These are phyloP conservation scores for Pyrocephalus nanus DNA, from an alignment of 2,797 vertebrate species.

Conservation along the genomic window DNA sequence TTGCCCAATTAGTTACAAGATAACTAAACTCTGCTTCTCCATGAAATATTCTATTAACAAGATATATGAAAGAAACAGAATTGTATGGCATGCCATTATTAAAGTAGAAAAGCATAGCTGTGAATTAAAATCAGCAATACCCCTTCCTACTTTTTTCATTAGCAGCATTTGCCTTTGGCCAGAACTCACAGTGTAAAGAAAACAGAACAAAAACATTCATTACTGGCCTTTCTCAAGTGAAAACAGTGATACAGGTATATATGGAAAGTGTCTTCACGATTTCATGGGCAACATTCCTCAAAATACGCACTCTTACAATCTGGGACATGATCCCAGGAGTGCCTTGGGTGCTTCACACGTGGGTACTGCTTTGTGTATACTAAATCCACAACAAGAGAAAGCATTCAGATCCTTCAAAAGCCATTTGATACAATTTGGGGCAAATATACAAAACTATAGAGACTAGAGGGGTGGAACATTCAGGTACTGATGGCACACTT, in stretches of 20 bases:
- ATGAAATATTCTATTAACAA: background rate
- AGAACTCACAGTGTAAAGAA: background rate
- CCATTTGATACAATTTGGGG: background rate
- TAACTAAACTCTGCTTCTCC: background rate
- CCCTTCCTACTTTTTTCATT: background rate
- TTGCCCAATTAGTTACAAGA: background rate
- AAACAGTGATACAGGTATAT: background rate
- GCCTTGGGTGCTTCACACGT: background rate
- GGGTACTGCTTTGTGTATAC: background rate
- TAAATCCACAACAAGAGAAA: background rate
- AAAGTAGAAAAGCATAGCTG: background rate
- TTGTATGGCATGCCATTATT: background rate
- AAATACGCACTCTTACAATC: fast-evolving
- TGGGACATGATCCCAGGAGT: background rate
- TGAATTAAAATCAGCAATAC: background rate
- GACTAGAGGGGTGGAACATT: background rate
- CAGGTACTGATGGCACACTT: background rate
- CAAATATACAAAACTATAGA: background rate
- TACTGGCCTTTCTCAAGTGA: background rate
- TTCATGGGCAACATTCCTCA: background rate
- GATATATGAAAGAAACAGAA: background rate
- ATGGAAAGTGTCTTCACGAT: background rate
- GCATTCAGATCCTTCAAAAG: background rate
- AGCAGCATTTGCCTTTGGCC: background rate
- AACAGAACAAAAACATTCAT: background rate